Evolutionary conservation across 2,888 invertebrate species (phyloP), one percentile per base, ranked within the genome.

Genomic region (Phyllotreta cruciferae): DNA sequence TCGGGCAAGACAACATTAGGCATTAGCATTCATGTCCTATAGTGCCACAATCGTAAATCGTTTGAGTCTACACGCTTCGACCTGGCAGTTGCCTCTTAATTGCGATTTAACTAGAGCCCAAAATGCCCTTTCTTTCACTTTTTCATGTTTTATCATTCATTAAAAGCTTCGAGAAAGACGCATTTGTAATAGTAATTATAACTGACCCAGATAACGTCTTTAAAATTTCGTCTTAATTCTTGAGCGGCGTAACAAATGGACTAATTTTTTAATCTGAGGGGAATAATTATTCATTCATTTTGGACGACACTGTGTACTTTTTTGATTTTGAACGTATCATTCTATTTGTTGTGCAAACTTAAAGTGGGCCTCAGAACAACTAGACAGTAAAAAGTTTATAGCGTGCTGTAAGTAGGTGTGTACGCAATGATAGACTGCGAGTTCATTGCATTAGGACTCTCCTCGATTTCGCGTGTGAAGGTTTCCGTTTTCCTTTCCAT

Each of bases 11-110:
- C 45, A 60, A 63, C 69, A 70, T 71, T 69, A 69, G 66, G 64
- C 68, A 70, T 71, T 70, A 71, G 67, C 66, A 70, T 71, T 71
- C 70, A 64, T 64, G 67, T 70, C 69, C 64, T 66, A 69, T 67
- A 69, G 62, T 64, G 68, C 64, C 65, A 67, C 66, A 69, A 70
- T 64, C 69, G 70, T 69, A 71, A 71, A 71, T 71, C 71, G 69
- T 66, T 66, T 58, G 64, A 63, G 63, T 67, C 66, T 69, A 64
- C 68, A 67, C 56, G 61, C 64, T 63, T 65, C 60, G 65, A 63
- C 63, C 61, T 64, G 62, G 60, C 67, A 64, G 64, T 67, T 63
- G 65, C 58, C 56, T 68, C 69, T 71, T 70, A 71, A 70, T 70
- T 71, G 66, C 69, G 61, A 69, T 71, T 70, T 68, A 69, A 71